These are phyloP conservation scores for Eptatretus atami DNA, from an alignment of 2,797 vertebrate genomes.

Conservation along the genomic window DNA sequence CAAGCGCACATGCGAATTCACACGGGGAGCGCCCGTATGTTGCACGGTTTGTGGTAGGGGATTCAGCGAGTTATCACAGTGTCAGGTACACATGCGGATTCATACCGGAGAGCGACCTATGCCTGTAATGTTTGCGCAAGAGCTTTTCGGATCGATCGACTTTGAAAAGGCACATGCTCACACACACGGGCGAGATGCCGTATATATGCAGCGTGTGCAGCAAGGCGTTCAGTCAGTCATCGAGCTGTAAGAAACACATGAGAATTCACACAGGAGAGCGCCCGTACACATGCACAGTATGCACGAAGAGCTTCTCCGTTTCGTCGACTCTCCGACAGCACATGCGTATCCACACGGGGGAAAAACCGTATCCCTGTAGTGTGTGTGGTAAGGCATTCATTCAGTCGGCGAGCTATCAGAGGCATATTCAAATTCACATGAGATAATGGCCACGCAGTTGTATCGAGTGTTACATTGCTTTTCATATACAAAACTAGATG, in stretches of 20 bases:
- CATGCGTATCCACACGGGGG: not conserved
- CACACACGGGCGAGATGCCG: not conserved
- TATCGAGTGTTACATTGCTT: too few species aligned
- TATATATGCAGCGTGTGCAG: not conserved
- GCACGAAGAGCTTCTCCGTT: not conserved
- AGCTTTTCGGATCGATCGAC: not conserved
- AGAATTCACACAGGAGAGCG: slow-evolving; percentile 1
- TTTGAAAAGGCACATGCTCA: not conserved
- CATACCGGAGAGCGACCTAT: not conserved
- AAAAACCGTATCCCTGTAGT: not conserved
- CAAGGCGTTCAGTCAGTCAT: slow-evolving; percentile 5
- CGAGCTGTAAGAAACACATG: not conserved
- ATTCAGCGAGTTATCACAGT: not conserved
- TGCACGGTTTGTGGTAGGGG: not conserved
- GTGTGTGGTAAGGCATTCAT: slow-evolving; percentile 4
- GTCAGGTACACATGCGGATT: not conserved
- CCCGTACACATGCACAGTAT: not conserved
- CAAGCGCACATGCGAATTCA: not conserved
- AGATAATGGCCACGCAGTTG: not conserved
- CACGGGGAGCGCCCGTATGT: not conserved
- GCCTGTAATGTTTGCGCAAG: not conserved
- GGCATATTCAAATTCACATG: not conserved
- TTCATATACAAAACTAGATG: too few species aligned
- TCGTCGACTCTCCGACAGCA: not conserved
- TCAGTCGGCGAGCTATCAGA: not conserved